A percentile compares a stretch with the other conserved stretches of the same genome.
These are phyloP conservation scores for Spilogale gracilis DNA, from an alignment of 2,113 vertebrate genomes.

Conservation along the genomic window DNA sequence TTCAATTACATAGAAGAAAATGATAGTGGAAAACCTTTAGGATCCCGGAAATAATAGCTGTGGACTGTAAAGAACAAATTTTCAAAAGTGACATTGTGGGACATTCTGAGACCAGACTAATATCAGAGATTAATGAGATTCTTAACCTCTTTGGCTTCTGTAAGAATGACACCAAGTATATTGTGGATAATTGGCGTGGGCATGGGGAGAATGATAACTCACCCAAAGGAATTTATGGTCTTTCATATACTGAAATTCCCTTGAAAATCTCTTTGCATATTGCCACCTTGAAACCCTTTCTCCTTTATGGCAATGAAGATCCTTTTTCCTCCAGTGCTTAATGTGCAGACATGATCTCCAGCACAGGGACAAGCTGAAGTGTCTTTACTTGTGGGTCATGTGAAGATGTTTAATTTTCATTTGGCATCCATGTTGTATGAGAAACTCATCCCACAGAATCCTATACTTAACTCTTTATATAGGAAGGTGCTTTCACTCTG, in stretches of 20 bases:
- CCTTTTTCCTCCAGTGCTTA: neutral
- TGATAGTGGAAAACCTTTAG: neutral
- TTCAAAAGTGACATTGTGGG: neutral
- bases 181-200: neutral
- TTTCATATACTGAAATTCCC: neutral
- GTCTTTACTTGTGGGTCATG: neutral
- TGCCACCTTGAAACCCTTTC: neutral
- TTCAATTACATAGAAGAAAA: neutral
- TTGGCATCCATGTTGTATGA: neutral
- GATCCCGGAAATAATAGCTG: neutral
- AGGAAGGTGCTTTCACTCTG: neutral
- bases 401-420: neutral
- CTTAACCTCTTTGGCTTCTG: neutral
- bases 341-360: neutral
- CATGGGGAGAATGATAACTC: neutral
- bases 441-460: neutral
- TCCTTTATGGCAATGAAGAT: neutral
- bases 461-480: neutral
- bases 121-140: neutral
- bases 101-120: neutral
- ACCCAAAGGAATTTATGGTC: neutral
- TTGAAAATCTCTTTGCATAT: slow-evolving; percentile 23
- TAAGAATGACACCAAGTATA: neutral
- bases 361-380: neutral
- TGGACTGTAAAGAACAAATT: neutral